These are phyloP conservation scores for Dexiosoma caninum DNA, from an alignment of 2,888 invertebrate genomes.

Conservation along the genomic window DNA sequence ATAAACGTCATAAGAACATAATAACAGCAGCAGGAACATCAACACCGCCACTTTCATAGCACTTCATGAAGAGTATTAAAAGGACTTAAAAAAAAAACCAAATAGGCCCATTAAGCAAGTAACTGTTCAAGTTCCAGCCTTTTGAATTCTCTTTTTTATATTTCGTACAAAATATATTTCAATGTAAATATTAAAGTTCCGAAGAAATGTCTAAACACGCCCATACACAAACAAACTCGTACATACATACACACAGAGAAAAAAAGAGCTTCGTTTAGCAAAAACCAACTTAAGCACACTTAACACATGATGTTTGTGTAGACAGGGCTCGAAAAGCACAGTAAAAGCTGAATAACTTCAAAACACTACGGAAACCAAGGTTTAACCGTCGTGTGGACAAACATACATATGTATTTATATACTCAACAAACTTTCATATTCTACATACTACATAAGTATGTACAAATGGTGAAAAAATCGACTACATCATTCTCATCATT, in stretches of 20 bases:
- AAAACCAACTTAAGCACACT: slow-evolving; percentile 46
- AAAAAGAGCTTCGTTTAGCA: slow-evolving; percentile 37
- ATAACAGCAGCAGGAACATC: slow-evolving; percentile 43
- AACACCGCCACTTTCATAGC: slow-evolving; percentile 51
- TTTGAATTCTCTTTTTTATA: slow-evolving; percentile 46
- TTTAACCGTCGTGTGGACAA: neutral
- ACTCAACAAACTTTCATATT: slow-evolving; percentile 14
- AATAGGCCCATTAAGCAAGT: slow-evolving; percentile 62
- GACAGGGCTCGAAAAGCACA: neutral
- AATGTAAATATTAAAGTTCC: neutral
- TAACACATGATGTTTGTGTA: slow-evolving; percentile 49
- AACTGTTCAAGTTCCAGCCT: slow-evolving; percentile 56
- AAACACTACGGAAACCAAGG: slow-evolving; percentile 20
- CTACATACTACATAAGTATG: neutral
- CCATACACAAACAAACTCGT: neutral
- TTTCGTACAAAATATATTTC: neutral
- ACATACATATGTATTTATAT: neutral
- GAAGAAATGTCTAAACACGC: neutral
- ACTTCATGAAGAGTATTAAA: slow-evolving; percentile 51
- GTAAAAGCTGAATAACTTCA: slow-evolving; percentile 22
- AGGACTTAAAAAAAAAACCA: slow-evolving; percentile 27
- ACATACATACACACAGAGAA: neutral
- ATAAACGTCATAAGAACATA: slow-evolving; percentile 46
- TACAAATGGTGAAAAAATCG: neutral
- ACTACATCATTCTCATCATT: slow-evolving; percentile 33